Evolutionary conservation across 1,140 invertebrate genomes (phyloP).

Genomic region (Pentalonia nigronervosa): DNA sequence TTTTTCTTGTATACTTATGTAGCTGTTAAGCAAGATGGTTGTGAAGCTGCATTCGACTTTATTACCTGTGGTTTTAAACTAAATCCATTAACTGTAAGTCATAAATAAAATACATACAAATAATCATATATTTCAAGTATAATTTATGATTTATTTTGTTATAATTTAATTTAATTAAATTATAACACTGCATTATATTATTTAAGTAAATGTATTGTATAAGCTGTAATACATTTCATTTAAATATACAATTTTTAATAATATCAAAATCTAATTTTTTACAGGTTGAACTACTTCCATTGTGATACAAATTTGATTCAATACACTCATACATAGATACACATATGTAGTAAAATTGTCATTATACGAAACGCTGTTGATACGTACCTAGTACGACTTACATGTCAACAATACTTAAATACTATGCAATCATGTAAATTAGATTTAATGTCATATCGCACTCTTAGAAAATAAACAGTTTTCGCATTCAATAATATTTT

Average conservation of each 20-base stretch:
- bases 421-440: background rate
- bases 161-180: background rate
- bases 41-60: constrained; percentile 29
- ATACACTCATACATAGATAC: background rate
- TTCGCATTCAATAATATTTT: background rate
- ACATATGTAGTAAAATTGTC: background rate
- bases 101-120: background rate
- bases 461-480: background rate
- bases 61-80: background rate
- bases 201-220: background rate
- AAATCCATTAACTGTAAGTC: background rate
- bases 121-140: background rate
- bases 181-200: background rate
- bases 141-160: background rate
- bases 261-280: background rate
- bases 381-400: background rate
- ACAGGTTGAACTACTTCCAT: background rate
- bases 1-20: background rate
- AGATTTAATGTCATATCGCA: background rate
- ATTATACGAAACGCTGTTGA: background rate
- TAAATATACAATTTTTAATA: background rate
- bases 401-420: background rate
- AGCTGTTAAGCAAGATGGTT: constrained; percentile 21
- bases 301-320: background rate
- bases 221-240: background rate